A percentile compares a stretch with the other conserved stretches of the same genome.
Conservation (phyloP, 2,113 vertebrate genomes). For the Piprites chloris region DNA sequence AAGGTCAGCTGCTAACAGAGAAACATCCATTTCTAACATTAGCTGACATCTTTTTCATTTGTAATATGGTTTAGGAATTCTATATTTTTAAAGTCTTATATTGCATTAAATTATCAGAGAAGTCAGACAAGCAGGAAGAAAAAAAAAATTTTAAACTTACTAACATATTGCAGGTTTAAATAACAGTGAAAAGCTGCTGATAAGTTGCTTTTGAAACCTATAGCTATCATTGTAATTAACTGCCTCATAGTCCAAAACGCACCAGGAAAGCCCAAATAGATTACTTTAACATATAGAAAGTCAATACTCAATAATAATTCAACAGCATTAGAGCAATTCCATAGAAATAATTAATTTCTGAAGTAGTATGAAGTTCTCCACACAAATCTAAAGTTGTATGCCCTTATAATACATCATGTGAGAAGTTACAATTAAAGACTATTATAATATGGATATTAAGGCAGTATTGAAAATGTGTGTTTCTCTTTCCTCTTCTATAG, state of each 20-base stretch:
- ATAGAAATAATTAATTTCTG: neutral
- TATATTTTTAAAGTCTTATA: neutral
- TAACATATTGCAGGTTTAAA: neutral
- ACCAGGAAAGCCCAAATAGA: neutral
- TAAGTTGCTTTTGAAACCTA: neutral
- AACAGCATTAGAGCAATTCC: neutral
- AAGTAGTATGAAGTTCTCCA: neutral
- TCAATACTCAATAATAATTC: neutral
- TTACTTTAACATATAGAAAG: neutral
- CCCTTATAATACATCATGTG: neutral
- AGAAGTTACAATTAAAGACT: neutral
- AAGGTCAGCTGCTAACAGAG: slow-evolving; percentile 25
- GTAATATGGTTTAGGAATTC: neutral
- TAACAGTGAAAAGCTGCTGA: neutral
- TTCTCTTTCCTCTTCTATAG: neutral
- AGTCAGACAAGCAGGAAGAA: neutral
- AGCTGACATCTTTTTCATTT: neutral
- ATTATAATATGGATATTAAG: neutral
- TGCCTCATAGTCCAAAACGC: neutral
- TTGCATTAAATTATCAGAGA: neutral
- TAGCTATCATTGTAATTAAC: neutral
- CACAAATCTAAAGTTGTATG: neutral
- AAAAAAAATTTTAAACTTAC: neutral
- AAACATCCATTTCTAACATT: neutral
- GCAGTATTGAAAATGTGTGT: neutral